These are phyloP conservation scores for Lagenorhynchus albirostris DNA, from an alignment of 2,113 vertebrate species.

Conservation along the genomic window DNA sequence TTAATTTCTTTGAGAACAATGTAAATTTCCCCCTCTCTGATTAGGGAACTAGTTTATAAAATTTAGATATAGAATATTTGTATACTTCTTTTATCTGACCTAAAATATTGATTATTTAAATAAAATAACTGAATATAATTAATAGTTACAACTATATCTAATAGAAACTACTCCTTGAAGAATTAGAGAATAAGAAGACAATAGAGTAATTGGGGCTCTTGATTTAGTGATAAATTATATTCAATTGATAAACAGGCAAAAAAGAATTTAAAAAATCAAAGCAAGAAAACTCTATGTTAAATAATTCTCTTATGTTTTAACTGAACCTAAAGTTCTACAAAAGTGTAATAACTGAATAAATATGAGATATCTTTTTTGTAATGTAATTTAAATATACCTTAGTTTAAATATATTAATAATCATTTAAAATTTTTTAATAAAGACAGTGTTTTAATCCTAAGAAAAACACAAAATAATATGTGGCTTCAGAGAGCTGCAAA, in stretches of 20 bases:
- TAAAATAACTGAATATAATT: background rate
- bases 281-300: background rate
- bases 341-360: background rate
- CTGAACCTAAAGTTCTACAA: background rate
- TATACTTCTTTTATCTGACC: background rate
- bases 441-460: background rate
- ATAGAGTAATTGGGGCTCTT: background rate
- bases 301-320: background rate
- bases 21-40: background rate
- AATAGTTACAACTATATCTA: background rate
- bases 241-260: background rate
- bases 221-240: background rate
- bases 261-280: background rate
- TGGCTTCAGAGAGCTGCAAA: background rate
- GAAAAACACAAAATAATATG: background rate
- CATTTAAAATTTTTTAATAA: background rate
- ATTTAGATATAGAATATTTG: background rate
- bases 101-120: background rate
- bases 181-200: background rate
- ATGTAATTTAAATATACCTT: background rate
- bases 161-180: background rate
- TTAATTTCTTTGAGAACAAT: background rate
- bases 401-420: background rate
- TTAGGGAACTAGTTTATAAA: background rate
- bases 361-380: background rate